Conservation (phyloP, 2,113 vertebrate genomes). For the Pygoscelis adeliae region DNA sequence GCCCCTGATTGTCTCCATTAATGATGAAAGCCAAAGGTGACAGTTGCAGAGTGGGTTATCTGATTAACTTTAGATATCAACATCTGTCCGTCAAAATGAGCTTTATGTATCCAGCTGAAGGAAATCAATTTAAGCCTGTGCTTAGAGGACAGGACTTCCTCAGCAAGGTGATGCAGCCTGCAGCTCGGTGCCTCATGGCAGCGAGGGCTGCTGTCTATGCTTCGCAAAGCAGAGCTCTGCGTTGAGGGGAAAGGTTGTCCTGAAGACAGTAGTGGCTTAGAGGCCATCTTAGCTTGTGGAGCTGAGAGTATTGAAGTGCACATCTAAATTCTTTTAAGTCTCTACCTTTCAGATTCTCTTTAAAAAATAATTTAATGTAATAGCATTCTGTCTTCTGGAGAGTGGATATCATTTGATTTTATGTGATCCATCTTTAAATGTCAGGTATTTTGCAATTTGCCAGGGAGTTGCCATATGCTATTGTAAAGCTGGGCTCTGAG, state of each 20-base stretch:
- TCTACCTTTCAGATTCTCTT: neutral
- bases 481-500: neutral
- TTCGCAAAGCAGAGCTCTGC: neutral
- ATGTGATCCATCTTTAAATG: neutral
- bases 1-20: neutral
- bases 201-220: neutral
- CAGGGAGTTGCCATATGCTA: neutral
- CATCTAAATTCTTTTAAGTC: neutral
- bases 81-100: neutral
- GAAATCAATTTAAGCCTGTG: neutral
- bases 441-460: neutral
- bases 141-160: neutral
- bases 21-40: neutral
- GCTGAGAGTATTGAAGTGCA: neutral
- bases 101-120: neutral
- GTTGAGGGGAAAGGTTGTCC: neutral
- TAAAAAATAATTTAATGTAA: neutral
- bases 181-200: neutral
- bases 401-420: neutral
- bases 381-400: neutral
- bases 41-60: neutral
- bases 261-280: neutral
- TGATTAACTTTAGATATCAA: neutral
- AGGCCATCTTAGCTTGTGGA: neutral
- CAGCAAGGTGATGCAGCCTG: neutral